Evolutionary conservation across 2,888 invertebrate genomes (phyloP).

Genomic region (Drosophila pegasa): DNA sequence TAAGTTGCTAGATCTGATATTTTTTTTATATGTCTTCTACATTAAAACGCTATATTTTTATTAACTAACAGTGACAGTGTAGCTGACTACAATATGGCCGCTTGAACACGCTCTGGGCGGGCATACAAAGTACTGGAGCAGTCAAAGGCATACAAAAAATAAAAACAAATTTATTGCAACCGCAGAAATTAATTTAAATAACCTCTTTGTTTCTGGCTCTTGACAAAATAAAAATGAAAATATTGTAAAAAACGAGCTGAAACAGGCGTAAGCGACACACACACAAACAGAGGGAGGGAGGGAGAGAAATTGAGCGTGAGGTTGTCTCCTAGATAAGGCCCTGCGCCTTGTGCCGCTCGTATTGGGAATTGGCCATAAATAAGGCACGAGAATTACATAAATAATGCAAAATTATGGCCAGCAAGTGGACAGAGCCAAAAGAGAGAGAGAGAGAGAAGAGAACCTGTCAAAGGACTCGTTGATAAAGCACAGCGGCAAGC

Average conservation of each 20-base stretch:
- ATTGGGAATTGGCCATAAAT: slow-evolving; percentile 69
- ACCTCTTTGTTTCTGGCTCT: slow-evolving; percentile 59
- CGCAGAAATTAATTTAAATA: slow-evolving; percentile 75
- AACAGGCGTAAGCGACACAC: slow-evolving; percentile 13
- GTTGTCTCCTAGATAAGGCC: slow-evolving; percentile 31
- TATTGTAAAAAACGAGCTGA: slow-evolving; percentile 50
- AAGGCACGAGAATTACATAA: slow-evolving; percentile 69
- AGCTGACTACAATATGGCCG: slow-evolving; percentile 9
- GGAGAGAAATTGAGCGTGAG: not conserved
- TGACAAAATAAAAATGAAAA: slow-evolving; percentile 48
- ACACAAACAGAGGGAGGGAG: slow-evolving; percentile 5
- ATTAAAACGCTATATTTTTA: no score
- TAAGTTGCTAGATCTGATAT: no score
- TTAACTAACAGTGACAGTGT: no score
- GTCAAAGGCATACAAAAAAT: slow-evolving; percentile 1
- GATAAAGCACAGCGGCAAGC: slow-evolving; percentile 20
- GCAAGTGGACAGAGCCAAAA: slow-evolving; percentile 45
- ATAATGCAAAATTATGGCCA: slow-evolving; percentile 67
- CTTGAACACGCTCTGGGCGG: not conserved
- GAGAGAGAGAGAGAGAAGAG: not conserved
- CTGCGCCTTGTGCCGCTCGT: slow-evolving; percentile 24
- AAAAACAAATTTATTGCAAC: slow-evolving; percentile 72
- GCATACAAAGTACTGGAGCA: slow-evolving; percentile 27
- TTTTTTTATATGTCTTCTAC: no score
- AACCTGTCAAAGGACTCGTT: slow-evolving; percentile 17